Evolutionary conservation across 2,797 vertebrate species (phyloP).

Genomic region (Rhadinocentrus ornatus): DNA sequence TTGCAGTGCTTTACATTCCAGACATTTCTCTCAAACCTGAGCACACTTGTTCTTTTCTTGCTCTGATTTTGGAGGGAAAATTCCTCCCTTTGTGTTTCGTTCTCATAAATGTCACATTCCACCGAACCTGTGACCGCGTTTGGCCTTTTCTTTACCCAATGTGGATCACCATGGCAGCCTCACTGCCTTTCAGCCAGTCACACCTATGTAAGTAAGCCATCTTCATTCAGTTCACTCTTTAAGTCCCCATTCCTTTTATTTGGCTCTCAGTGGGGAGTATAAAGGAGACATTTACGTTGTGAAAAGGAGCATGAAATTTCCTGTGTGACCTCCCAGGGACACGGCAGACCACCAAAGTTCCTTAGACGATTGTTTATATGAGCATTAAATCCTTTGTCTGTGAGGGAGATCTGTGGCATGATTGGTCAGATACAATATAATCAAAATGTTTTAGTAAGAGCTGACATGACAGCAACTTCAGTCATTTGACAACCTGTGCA

Average conservation of each 20-base stretch:
- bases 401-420: slow-evolving; percentile 1
- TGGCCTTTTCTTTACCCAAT: slow-evolving; percentile 41
- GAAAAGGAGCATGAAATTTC: slow-evolving; percentile 75
- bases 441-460: slow-evolving; percentile 30
- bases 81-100: slow-evolving; percentile 52
- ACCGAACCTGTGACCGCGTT: slow-evolving; percentile 52
- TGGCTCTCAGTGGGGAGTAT: slow-evolving; percentile 44
- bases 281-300: slow-evolving; percentile 74
- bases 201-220: slow-evolving; percentile 62
- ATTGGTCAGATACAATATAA: slow-evolving; percentile 9
- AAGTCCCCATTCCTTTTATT: slow-evolving; percentile 46
- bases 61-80: slow-evolving; percentile 61
- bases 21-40: slow-evolving; percentile 36
- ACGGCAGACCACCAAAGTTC: slow-evolving; percentile 65
- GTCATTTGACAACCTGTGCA: no score
- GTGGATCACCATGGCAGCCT: slow-evolving; percentile 55
- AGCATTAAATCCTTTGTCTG: slow-evolving; percentile 9
- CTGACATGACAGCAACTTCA: slow-evolving; percentile 20
- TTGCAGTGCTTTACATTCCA: slow-evolving; percentile 37
- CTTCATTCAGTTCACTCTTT: slow-evolving; percentile 54
- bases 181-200: slow-evolving; percentile 29
- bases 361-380: slow-evolving; percentile 36
- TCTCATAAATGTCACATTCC: slow-evolving; percentile 71
- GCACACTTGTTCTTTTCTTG: slow-evolving; percentile 35
- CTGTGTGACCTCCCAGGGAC: slow-evolving; percentile 66